Evolutionary conservation across 2,797 vertebrate species (phyloP).

Genomic region (Gymnopithys bicolor): DNA sequence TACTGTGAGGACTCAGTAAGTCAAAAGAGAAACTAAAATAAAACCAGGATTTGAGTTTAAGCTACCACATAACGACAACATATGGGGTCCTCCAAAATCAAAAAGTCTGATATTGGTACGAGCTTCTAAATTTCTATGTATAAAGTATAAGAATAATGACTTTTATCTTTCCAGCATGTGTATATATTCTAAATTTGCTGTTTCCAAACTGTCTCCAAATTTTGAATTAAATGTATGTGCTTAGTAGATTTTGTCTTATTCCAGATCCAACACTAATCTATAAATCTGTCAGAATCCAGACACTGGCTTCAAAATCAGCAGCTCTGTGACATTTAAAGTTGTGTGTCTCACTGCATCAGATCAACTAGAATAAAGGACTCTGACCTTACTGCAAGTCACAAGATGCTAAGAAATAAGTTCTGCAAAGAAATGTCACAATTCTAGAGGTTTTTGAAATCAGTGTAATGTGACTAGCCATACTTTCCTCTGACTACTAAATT

Average conservation of each 20-base stretch:
- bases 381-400: background rate
- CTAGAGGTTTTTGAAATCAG: background rate
- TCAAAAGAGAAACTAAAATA: background rate
- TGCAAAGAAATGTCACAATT: background rate
- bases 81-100: background rate
- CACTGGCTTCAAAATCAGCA: background rate
- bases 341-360: background rate
- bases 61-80: rapidly evolving
- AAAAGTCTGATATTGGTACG: background rate
- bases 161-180: background rate
- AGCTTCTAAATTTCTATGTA: background rate
- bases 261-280: background rate
- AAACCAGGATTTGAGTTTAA: background rate
- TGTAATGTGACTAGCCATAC: background rate
- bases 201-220: background rate
- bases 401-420: background rate
- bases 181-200: background rate
- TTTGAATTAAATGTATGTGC: background rate
- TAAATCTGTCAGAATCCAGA: background rate
- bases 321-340: background rate
- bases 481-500: background rate
- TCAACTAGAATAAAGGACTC: background rate
- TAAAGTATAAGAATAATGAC: background rate
- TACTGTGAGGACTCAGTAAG: background rate
- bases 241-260: background rate